Evolutionary conservation across 2,888 invertebrate genomes (phyloP).

Genomic region (Apantesis nais): DNA sequence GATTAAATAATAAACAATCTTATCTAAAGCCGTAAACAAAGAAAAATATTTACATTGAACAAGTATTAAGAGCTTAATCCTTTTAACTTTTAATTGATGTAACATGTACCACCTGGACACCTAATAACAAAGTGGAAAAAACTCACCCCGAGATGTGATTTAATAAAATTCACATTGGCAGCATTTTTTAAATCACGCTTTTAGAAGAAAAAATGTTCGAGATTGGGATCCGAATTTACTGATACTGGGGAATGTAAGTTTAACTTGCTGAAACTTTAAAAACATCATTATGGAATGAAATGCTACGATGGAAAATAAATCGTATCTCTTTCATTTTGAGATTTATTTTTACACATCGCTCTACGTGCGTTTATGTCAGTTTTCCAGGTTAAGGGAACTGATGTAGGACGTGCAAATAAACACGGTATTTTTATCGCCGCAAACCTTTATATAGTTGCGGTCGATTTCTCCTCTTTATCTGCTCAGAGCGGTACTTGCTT

Average conservation of each 20-base stretch:
- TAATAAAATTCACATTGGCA: conserved; percentile 48
- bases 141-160: conserved; percentile 44
- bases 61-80: conserved; percentile 59
- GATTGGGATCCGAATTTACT: conserved; percentile 81
- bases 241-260: conserved; percentile 79
- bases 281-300: conserved; percentile 53
- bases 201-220: conserved; percentile 70
- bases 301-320: conserved; percentile 56
- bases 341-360: conserved; percentile 60
- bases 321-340: conserved; percentile 60
- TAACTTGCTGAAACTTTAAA: conserved; percentile 55
- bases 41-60: conserved; percentile 52
- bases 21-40: conserved; percentile 51
- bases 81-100: conserved; percentile 59
- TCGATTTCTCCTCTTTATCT: conserved; percentile 85
- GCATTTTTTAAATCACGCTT: conserved; percentile 73
- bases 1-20: conserved; percentile 58
- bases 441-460: conserved; percentile 86
- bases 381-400: conserved; percentile 66
- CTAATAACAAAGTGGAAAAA: conserved; percentile 46
- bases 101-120: conserved; percentile 58
- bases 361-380: conserved; percentile 59
- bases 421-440: conserved; percentile 84
- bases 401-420: conserved; percentile 86
- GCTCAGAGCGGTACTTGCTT: conserved; percentile 81